Base-by-base conservation (phyloP, 1,140 invertebrate species). In the Drosophila tristis region DNA sequence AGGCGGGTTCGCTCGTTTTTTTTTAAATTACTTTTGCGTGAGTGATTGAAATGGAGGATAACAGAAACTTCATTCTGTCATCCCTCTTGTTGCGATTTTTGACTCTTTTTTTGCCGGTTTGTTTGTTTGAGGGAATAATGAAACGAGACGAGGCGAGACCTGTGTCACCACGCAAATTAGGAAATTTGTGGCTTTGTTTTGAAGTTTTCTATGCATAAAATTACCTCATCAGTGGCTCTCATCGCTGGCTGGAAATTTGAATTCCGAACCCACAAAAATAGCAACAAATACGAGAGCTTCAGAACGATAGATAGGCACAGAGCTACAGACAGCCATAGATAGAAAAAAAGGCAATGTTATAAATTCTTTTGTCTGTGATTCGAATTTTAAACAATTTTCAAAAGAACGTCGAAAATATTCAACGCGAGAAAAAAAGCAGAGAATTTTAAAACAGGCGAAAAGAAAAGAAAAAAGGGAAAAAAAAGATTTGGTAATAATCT, bases 331-430 rank as follows among this genome's bases (percentile, higher is more conserved):
- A 29, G 13, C 23, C 53, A 26, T 7, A 67, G 31, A 44, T 35
- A 48, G 35, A 58, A 31, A 31, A 49, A 35, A 50, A 62, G 72
- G 77, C 81, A 86, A 71, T 89, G 79, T 71, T 79, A 89, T 89
- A 87, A 89, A 87, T 87, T 87, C 84, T 87, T 89, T 87, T 87
- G 72, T 87, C 58, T 87, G 84, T 89, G 84, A 67, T 58, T 76
- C 49, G 82, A 62, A 87, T 87, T 71, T 67, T 82, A 87, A 89
- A 82, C 75, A 70, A 79, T 87, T 87, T 79, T 35, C 50, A 63
- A 67, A 66, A 86, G 72, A 39, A 11, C 35, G 3, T 39, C 35
- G 4, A 8, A 35, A 7, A 35, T 35, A 35, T 9, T 35, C 58
- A 79, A 71, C 70, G 53, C 82, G 47, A 75, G 63, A 78, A 65